Evolutionary conservation across 2,113 vertebrate species (phyloP).

Genomic region (Acanthisitta chloris): DNA sequence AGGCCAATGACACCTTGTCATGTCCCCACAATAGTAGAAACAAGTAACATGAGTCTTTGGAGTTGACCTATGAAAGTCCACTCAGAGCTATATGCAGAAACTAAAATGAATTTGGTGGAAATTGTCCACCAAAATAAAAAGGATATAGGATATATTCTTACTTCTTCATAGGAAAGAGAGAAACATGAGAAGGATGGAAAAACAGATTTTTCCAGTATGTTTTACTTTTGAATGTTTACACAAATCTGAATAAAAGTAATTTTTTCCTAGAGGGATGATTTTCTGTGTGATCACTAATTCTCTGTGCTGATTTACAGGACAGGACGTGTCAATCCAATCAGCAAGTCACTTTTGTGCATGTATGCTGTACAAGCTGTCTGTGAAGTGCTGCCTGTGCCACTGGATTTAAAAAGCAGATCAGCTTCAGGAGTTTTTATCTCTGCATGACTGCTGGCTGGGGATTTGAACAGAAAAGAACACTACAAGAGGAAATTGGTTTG

Average conservation of each 20-base stretch:
- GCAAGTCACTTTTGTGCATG: neutral
- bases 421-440: constrained; percentile 50
- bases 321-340: constrained; percentile 52
- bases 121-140: neutral
- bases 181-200: neutral
- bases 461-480: constrained; percentile 51
- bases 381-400: constrained; percentile 29
- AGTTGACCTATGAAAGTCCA: neutral
- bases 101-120: neutral
- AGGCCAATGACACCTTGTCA: neutral
- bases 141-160: neutral
- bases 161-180: neutral
- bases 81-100: neutral
- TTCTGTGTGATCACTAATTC: constrained; percentile 51
- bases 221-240: constrained; percentile 16
- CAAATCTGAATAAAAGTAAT: neutral
- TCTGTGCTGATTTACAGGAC: constrained; percentile 35
- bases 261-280: constrained; percentile 32
- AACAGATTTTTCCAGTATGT: neutral
- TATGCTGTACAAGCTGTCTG: neutral
- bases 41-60: neutral
- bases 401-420: constrained; percentile 47
- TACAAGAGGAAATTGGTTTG: constrained; percentile 39
- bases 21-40: neutral
- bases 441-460: constrained; percentile 25